A percentile compares a stretch with the other conserved stretches of the same genome.
Conservation (phyloP, 2,797 vertebrate genomes). For the Xenopus petersii region DNA sequence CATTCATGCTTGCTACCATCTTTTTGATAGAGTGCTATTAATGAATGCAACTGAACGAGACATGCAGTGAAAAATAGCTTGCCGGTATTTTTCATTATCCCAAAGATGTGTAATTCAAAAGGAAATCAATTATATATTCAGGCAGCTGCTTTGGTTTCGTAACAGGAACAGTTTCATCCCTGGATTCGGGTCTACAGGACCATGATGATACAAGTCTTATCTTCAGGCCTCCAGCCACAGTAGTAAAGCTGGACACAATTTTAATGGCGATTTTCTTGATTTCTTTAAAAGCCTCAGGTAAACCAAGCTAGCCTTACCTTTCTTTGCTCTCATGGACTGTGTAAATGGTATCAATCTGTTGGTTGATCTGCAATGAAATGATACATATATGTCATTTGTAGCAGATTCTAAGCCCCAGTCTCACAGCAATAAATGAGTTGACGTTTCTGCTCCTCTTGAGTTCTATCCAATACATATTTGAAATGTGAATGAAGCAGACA, state of each 20-base stretch:
- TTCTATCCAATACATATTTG: background rate
- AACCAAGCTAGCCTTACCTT: background rate
- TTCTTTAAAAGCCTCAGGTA: constrained; percentile 30
- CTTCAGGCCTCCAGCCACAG: constrained; percentile 9
- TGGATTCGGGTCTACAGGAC: constrained; percentile 15
- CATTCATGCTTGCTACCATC: constrained; percentile 5
- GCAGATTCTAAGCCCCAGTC: background rate
- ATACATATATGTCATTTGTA: background rate
- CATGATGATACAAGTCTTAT: constrained; percentile 33
- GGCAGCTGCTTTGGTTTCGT: constrained; percentile 16
- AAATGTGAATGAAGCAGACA: constrained; percentile 11
- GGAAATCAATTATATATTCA: constrained; percentile 32
- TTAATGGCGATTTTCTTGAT: constrained; percentile 18
- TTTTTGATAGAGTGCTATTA: constrained; percentile 20
- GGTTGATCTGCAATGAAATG: background rate
- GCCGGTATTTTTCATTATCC: constrained; percentile 14
- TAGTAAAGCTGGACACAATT: background rate
- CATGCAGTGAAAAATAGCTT: constrained; percentile 20
- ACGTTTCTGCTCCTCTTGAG: too few relatives aligned
- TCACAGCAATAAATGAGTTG: too few relatives aligned
- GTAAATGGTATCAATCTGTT: constrained; percentile 9
- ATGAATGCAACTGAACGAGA: constrained; percentile 20
- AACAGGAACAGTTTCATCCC: constrained; percentile 16
- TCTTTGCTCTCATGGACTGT: background rate
- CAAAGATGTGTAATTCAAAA: constrained; percentile 23